Evolutionary conservation across 2,888 invertebrate genomes (phyloP), one percentile per base, ranked within the genome.

Genomic region (Pyrgus malvae): DNA sequence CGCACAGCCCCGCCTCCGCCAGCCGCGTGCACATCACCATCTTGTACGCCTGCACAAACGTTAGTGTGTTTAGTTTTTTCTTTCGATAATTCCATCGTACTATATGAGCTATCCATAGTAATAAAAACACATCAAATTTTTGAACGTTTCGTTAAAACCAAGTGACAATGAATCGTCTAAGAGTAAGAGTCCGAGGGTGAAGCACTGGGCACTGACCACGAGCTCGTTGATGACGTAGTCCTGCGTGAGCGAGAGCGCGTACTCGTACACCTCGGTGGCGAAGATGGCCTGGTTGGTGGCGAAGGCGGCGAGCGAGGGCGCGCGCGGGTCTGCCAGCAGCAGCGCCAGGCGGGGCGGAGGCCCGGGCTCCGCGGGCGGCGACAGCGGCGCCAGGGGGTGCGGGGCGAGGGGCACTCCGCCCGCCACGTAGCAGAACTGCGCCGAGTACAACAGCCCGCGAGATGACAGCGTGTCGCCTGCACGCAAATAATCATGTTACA

Each of bases 381-480:
- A 60, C 48, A 27, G 56, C 74, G 78, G 59, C 79, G 53, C 60
- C 29, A 69, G 79, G 68, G 58, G 83, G 82, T 88, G 87, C 33
- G 70, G 78, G 17, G 91, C 87, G 78, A 93, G 91, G 45, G 90
- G 91, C 57, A 93, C 92, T 68, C 95, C 95, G 1, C 95, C 97
- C 86, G 98, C 94, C 69, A 99, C 89, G 90, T 98, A 99, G 83
- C 98, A 99, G 84, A 99, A 98, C 81, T 99, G 99, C 17, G 98
- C 97, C 1, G 97, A 98, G 87, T 95, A 95, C 51, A 96, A 85
- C 69, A 95, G 95, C 8, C 98, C 98, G 63, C 95, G 93, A 51
- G 92, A 83, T 55, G 91, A 80, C 9, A 96, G 84, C 0, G 94
- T 93, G 78, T 95, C 95, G 0, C 95, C 95, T 92, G 72, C 0